phyloP scores from a whole-genome alignment of 2,888 invertebrate genomes.

The Nephrotoma guestfalica region DNA sequence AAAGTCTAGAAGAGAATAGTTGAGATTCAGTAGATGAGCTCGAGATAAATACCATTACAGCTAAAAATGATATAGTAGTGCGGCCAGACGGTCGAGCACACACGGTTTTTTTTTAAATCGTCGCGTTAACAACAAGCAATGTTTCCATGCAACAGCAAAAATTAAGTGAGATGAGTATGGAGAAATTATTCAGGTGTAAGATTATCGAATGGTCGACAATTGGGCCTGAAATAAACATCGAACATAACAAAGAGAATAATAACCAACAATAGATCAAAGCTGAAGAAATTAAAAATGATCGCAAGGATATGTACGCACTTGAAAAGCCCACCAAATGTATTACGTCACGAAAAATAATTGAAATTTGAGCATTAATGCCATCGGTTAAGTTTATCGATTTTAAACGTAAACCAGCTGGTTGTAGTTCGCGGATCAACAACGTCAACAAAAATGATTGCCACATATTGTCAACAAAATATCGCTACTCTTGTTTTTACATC shows the following conservation, averaged over 20 bases:
- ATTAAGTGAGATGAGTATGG: slow-evolving; percentile 92
- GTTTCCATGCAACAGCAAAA: slow-evolving; percentile 88
- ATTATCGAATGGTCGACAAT: slow-evolving; percentile 74
- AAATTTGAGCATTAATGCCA: slow-evolving; percentile 69
- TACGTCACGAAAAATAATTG: slow-evolving; percentile 52
- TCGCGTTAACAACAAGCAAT: slow-evolving; percentile 89
- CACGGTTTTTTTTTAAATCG: slow-evolving; percentile 71
- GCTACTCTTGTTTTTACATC: slow-evolving; percentile 74
- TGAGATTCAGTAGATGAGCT: slow-evolving; percentile 72
- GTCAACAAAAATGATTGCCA: slow-evolving; percentile 52
- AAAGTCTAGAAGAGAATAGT: slow-evolving; percentile 51
- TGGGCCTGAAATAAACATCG: slow-evolving; percentile 17
- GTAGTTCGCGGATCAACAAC: slow-evolving; percentile 60
- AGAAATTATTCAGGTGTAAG: slow-evolving; percentile 84
- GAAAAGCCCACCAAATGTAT: slow-evolving; percentile 90
- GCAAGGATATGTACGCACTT: slow-evolving; percentile 6
- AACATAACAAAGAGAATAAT: slow-evolving; percentile 25
- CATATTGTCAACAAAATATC: slow-evolving; percentile 50
- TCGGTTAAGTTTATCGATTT: slow-evolving; percentile 94
- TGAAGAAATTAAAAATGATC: slow-evolving; percentile 17
- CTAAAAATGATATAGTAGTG: slow-evolving; percentile 78
- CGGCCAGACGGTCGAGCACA: slow-evolving; percentile 53
- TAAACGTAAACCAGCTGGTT: slow-evolving; percentile 85
- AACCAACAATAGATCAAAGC: slow-evolving; percentile 13
- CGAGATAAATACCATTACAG: slow-evolving; percentile 70